These are phyloP conservation scores for Lycaon pictus DNA, from an alignment of 2,113 vertebrate species.

Conservation along the genomic window DNA sequence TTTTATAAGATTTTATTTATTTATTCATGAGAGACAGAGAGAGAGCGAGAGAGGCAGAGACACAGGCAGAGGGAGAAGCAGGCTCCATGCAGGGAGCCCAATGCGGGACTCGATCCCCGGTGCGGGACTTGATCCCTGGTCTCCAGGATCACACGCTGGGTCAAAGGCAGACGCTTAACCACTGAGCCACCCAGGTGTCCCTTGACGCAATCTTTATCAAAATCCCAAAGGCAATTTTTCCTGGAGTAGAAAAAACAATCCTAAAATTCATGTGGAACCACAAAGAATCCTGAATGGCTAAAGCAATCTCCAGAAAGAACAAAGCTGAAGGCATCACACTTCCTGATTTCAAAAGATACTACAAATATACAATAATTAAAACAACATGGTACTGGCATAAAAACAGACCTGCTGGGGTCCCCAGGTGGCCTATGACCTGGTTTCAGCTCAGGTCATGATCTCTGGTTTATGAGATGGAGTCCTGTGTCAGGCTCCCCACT, in stretches of 20 bases:
- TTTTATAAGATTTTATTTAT: no score
- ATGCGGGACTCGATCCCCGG: no score
- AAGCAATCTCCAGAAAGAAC: neutral
- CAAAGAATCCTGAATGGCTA: neutral
- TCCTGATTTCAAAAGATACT: neutral
- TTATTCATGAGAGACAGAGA: no score
- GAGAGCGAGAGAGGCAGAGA: no score
- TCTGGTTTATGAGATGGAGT: neutral
- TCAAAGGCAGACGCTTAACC: no score
- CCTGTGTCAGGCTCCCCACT: neutral
- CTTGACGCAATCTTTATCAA: neutral
- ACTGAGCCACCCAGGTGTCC: no score
- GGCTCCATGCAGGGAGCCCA: no score
- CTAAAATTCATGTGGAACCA: neutral
- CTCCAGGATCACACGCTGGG: no score
- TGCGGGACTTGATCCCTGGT: no score
- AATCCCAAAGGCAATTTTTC: neutral
- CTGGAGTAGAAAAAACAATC: neutral
- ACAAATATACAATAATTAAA: neutral
- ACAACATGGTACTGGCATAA: neutral
- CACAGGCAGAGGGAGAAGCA: no score
- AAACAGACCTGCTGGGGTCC: neutral
- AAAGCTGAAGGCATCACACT: neutral
- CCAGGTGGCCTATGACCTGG: neutral
- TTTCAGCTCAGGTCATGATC: neutral